Evolutionary conservation across 2,113 vertebrate genomes (phyloP).

Genomic region (Lepus americanus): DNA sequence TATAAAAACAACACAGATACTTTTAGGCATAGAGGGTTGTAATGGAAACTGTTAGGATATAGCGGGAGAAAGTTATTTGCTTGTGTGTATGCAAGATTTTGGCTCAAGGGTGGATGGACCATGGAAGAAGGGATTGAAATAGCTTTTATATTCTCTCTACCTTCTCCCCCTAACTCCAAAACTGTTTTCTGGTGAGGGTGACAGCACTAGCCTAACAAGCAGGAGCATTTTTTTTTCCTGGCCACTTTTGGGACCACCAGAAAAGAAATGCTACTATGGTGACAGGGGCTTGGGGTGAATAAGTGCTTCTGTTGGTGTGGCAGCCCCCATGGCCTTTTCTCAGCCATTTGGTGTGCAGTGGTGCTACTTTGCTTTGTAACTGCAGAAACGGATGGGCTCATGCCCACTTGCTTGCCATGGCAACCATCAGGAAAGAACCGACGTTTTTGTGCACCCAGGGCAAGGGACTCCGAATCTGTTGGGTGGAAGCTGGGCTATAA

Average conservation of each 20-base stretch:
- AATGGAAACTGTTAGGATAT: neutral
- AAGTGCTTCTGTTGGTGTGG: neutral
- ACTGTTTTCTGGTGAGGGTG: conserved; percentile 36
- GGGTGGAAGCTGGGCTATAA: conserved; percentile 26
- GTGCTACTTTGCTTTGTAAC: conserved; percentile 1
- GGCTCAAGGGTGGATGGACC: neutral
- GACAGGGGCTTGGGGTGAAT: neutral
- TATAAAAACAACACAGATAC: neutral
- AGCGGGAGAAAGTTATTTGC: neutral
- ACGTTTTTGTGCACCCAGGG: conserved; percentile 47
- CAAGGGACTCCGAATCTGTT: neutral
- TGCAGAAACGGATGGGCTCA: neutral
- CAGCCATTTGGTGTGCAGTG: neutral
- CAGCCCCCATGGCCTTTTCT: neutral
- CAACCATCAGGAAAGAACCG: conserved; percentile 19
- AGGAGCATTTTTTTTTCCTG: conserved; percentile 22
- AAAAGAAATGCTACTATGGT: conserved; percentile 29
- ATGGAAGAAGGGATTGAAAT: neutral
- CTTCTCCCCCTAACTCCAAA: neutral
- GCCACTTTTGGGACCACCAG: neutral
- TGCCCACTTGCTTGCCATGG: conserved; percentile 23
- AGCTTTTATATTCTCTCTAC: neutral
- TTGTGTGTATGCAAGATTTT: neutral
- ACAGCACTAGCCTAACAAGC: conserved; percentile 5
- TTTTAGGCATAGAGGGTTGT: conserved; percentile 15